Percentiles rank a stretch among this genome's conserved stretches.
These are phyloP conservation scores for Erebia ligea DNA, from an alignment of 2,888 invertebrate species.

Conservation along the genomic window DNA sequence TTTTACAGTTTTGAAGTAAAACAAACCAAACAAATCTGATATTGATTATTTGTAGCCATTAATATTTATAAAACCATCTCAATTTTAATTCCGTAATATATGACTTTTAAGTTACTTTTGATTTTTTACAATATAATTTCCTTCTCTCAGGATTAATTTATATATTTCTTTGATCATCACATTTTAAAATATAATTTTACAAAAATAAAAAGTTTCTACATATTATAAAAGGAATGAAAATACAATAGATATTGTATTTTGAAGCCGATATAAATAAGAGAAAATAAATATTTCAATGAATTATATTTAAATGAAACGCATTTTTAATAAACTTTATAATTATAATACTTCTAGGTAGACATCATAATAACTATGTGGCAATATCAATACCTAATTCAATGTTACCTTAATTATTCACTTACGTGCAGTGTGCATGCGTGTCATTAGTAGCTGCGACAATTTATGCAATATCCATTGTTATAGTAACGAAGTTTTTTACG, in stretches of 20 bases:
- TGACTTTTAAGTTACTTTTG: background rate
- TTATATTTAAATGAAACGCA: constrained; percentile 1
- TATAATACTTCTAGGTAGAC: background rate
- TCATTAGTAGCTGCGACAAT: background rate
- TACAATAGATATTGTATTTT: background rate
- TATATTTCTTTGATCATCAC: background rate
- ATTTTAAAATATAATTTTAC: background rate
- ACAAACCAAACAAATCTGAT: background rate
- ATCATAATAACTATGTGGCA: constrained; percentile 1
- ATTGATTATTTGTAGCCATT: background rate
- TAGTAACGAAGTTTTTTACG: background rate
- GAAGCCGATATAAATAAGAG: constrained; percentile 2
- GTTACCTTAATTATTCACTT: background rate
- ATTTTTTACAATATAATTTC: background rate
- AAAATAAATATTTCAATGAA: background rate
- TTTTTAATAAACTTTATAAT: constrained; percentile 2
- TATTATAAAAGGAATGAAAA: background rate
- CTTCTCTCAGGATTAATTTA: background rate
- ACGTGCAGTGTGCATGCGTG: background rate
- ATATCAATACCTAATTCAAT: background rate
- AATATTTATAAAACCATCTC: background rate
- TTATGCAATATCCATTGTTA: background rate
- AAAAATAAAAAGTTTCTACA: constrained; percentile 2
- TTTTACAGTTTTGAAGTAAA: background rate
- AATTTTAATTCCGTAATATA: background rate